A percentile compares a stretch with the other conserved stretches of the same genome.
Conservation (phyloP, 1,140 invertebrate species). For the Drosophila tristis region DNA sequence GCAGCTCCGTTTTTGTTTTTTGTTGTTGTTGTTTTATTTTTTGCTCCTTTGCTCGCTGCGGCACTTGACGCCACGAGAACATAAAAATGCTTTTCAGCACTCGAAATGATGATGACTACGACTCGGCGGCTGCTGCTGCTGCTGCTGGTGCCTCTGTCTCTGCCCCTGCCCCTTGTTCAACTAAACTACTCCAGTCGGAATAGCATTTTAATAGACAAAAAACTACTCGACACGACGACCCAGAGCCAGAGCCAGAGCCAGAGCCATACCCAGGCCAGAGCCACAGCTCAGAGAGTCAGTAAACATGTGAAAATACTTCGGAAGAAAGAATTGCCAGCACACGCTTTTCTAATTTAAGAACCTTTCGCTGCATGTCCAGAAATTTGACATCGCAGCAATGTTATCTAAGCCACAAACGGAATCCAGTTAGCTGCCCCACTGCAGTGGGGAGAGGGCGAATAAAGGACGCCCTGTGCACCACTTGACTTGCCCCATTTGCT, state of each 20-base stretch:
- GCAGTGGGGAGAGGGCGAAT: constrained; percentile 47
- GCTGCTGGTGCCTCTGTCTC: no score
- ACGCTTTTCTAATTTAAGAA: constrained; percentile 83
- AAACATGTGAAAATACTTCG: constrained; percentile 78
- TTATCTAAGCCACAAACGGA: constrained; percentile 51
- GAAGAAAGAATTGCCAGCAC: constrained; percentile 68
- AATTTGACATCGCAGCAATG: constrained; percentile 72
- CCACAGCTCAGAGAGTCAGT: constrained; percentile 26
- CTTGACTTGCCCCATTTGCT: constrained; percentile 62
- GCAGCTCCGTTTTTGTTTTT: constrained; percentile 5
- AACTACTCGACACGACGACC: constrained; percentile 66
- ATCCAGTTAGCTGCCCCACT: constrained; percentile 67
- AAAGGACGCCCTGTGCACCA: constrained; percentile 38
- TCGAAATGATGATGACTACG: constrained; percentile 68
- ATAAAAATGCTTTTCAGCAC: constrained; percentile 83
- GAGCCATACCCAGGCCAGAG: constrained; percentile 63
- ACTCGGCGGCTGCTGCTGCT: constrained; percentile 32
- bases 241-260: constrained; percentile 55
- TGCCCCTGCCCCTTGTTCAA: constrained; percentile 46
- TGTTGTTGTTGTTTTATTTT: constrained; percentile 4
- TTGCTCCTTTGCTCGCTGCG: constrained; percentile 47
- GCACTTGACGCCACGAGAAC: constrained; percentile 82
- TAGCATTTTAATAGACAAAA: constrained; percentile 79
- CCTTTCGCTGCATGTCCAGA: constrained; percentile 77
- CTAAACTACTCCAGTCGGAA: constrained; percentile 82